Base-by-base conservation (phyloP, 30 jellyfish, hydroid and myxozoan species). In the Aurelia sp. region DNA sequence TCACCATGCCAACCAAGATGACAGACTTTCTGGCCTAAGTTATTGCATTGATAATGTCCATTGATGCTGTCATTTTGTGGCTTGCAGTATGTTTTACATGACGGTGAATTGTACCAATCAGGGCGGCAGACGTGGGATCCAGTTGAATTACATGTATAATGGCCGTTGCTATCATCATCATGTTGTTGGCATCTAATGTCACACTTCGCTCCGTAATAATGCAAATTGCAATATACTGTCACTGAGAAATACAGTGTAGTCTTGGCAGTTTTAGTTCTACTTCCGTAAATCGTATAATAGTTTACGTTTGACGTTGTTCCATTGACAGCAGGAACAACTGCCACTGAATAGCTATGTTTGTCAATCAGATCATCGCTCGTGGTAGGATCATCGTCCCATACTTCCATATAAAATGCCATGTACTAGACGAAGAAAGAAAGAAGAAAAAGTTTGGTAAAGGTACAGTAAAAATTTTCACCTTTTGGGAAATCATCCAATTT, bases 121-220 rank as follows among this genome's bases (percentile, higher is more conserved):
- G 22, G 75, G 41, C 70, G 64, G 57, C 95, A 86, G 18, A 73
- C 50, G 20, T 72, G 84, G 1, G 76, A n/a, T 35, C 94, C 94
- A 47, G 58, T 64, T 31, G 57, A 11, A 61, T 67, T 31, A 21
- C 94, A 85, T 8, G 30, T 66, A 52, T 38, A 86, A 68, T 86
- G 90, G 38, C 96, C 96, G 41, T 31, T n/a, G 3, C 10, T 21
- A 30, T 86, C 80, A 47, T 55, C 60, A 38, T 76, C 44, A 12
- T 53, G 80, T 16, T 93, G 93, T 35, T n/a, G 89, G 93, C 74
- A 81, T 24, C 18, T 48, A 63, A 63, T 67, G 57, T 84, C 86
- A 88, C 96, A 87, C 17, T 67, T 55, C 41, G 80, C n/a, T 11
- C 91, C 96, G 60, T 87, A 87, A 59, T 70, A 87, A 59, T 87